Percentiles rank a stretch among this genome's conserved stretches.
These are phyloP conservation scores for Polydrusus pterygomalis DNA, from an alignment of 2,888 invertebrate genomes.

Conservation along the genomic window DNA sequence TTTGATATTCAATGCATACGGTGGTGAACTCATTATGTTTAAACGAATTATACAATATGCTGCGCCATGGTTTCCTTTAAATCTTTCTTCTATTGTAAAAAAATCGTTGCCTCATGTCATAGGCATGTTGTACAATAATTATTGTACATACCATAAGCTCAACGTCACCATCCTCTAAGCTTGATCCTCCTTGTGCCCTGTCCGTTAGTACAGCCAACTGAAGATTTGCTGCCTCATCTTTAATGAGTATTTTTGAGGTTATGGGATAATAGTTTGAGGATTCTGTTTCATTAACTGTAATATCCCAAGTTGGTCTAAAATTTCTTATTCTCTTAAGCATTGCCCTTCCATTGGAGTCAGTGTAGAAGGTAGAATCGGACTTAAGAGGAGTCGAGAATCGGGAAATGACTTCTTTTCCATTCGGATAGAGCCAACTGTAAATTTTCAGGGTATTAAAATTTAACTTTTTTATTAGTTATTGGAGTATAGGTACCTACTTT, in stretches of 20 bases:
- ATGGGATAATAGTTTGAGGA: slow-evolving; percentile 86
- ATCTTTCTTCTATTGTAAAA: too few relatives aligned
- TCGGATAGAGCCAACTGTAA: slow-evolving; percentile 64
- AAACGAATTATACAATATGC: too few relatives aligned
- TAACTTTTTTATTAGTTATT: too few relatives aligned
- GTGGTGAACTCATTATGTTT: too few relatives aligned
- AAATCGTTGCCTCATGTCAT: too few relatives aligned
- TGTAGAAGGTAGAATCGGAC: slow-evolving; percentile 80
- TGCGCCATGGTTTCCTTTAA: too few relatives aligned
- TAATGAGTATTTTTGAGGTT: slow-evolving; percentile 78
- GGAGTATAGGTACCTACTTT: too few relatives aligned
- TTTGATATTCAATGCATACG: too few relatives aligned
- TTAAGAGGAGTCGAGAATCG: slow-evolving; percentile 80
- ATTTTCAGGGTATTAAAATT: too few relatives aligned
- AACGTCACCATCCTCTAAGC: slow-evolving; percentile 76
- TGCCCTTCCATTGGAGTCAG: slow-evolving; percentile 86
- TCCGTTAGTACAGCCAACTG: slow-evolving; percentile 76
- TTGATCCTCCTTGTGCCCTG: slow-evolving; percentile 79
- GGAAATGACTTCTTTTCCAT: slow-evolving; percentile 90
- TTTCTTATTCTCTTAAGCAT: slow-evolving; percentile 77
- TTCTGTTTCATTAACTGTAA: slow-evolving; percentile 73
- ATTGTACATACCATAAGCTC: slow-evolving; percentile 77
- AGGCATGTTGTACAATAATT: too few relatives aligned
- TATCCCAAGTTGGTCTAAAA: slow-evolving; percentile 80
- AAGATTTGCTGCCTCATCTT: slow-evolving; percentile 71